Conservation (phyloP, 2,888 invertebrate genomes). For the Mesorhabditis belari region DNA sequence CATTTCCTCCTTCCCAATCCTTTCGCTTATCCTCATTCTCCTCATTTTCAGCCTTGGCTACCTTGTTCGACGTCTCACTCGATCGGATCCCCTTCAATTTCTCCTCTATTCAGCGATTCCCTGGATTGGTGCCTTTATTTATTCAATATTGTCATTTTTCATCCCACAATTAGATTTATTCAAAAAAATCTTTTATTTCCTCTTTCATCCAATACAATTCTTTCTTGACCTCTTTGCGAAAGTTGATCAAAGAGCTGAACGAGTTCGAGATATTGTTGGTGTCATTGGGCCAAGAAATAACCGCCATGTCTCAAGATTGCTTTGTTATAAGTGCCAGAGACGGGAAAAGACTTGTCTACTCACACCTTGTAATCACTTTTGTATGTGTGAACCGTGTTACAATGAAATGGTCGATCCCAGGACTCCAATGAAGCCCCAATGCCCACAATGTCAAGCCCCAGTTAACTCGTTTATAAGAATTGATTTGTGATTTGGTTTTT, state of each 20-base stretch:
- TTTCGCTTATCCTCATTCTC: neutral
- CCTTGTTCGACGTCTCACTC: neutral
- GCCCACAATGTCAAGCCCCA: neutral
- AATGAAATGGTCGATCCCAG: neutral
- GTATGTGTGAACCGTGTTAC: neutral
- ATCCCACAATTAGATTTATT: neutral
- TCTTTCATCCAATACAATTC: neutral
- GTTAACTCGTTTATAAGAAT: neutral
- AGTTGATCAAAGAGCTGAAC: neutral
- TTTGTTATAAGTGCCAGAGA: neutral
- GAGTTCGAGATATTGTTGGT: neutral
- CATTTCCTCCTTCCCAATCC: neutral
- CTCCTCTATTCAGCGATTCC: neutral
- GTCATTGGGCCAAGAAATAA: neutral
- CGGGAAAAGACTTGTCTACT: neutral
- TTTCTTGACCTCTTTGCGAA: neutral
- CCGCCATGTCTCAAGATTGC: neutral
- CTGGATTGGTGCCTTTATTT: neutral
- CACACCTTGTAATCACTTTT: neutral
- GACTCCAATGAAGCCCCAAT: neutral
- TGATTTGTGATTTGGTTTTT: neutral
- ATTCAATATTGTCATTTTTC: neutral
- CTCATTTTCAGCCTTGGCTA: neutral
- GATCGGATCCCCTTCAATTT: neutral
- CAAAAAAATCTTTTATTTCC: neutral